phyloP scores from a whole-genome alignment of 2,797 vertebrate genomes.

The Pantherophis vulpinus region DNA sequence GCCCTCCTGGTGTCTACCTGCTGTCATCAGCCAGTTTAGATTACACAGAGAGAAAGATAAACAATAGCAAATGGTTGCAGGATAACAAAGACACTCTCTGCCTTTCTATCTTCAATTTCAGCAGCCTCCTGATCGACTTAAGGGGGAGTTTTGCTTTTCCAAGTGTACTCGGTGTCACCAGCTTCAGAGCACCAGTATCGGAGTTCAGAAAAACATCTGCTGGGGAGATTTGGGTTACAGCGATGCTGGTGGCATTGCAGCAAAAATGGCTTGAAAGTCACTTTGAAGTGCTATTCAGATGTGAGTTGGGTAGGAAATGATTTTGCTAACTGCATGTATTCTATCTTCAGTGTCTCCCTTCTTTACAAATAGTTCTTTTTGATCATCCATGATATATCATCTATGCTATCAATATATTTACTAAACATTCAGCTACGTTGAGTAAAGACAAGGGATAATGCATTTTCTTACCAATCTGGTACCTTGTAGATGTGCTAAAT shows the following conservation, averaged over 20 bases:
- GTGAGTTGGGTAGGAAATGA: neutral
- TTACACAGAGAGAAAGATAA: slow-evolving; percentile 26
- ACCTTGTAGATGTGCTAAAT: neutral
- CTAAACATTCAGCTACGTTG: neutral
- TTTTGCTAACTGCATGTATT: neutral
- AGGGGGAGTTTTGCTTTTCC: slow-evolving; percentile 25
- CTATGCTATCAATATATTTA: neutral
- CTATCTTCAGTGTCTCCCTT: neutral
- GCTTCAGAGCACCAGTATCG: slow-evolving; percentile 26
- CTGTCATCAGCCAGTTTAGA: slow-evolving; percentile 31
- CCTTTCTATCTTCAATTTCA: slow-evolving; percentile 24
- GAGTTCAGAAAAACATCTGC: slow-evolving; percentile 40
- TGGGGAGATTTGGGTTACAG: slow-evolving; percentile 34
- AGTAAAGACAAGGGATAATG: neutral
- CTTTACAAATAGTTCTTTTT: neutral
- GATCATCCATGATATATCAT: neutral
- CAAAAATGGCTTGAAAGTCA: slow-evolving; percentile 18
- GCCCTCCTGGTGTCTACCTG: slow-evolving; percentile 23
- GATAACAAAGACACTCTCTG: slow-evolving; percentile 16
- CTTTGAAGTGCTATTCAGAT: slow-evolving; percentile 26
- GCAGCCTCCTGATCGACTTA: neutral
- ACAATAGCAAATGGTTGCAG: slow-evolving; percentile 18
- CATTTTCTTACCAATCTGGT: neutral
- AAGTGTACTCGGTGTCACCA: slow-evolving; percentile 20
- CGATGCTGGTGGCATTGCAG: slow-evolving; percentile 33